A percentile compares a stretch with the other conserved stretches of the same genome.
Conservation (phyloP, 1,140 invertebrate species). For the Akabosia matsudoensis region DNA sequence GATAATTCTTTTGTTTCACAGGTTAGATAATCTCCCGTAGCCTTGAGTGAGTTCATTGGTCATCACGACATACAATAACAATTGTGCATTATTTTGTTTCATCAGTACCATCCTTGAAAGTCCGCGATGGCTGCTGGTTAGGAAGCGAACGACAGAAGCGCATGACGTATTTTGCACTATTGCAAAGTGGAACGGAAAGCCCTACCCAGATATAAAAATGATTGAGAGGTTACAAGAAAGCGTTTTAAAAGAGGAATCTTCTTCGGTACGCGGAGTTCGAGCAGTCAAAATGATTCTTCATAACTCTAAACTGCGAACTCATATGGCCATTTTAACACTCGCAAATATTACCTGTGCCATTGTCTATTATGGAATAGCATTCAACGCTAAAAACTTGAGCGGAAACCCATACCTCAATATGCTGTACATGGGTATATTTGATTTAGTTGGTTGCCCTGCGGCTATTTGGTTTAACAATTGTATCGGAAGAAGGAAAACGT, state of each 20-base stretch:
- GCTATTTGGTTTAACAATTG: conserved; percentile 3
- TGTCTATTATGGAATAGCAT: conserved; percentile 17
- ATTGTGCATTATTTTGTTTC: neutral
- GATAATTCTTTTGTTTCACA: neutral
- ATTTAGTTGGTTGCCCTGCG: conserved; percentile 11
- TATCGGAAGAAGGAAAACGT: conserved; percentile 21
- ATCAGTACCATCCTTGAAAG: conserved; percentile 14
- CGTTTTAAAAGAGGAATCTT: conserved; percentile 2
- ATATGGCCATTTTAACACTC: conserved; percentile 8
- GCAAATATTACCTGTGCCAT: conserved; percentile 12
- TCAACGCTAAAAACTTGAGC: conserved; percentile 18
- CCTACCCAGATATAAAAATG: neutral
- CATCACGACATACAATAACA: too few species aligned
- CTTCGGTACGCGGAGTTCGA: neutral
- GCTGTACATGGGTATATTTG: conserved; percentile 20
- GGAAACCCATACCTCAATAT: conserved; percentile 16
- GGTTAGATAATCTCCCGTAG: neutral
- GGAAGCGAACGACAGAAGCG: neutral
- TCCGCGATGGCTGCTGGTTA: conserved; percentile 7
- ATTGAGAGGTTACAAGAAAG: neutral
- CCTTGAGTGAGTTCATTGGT: neutral
- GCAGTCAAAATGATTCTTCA: neutral
- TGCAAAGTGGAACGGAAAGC: conserved; percentile 7
- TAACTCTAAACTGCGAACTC: neutral
- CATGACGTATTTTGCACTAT: conserved; percentile 19